phyloP scores from a whole-genome alignment of 2,113 vertebrate genomes.

The Tyrannus savana region DNA sequence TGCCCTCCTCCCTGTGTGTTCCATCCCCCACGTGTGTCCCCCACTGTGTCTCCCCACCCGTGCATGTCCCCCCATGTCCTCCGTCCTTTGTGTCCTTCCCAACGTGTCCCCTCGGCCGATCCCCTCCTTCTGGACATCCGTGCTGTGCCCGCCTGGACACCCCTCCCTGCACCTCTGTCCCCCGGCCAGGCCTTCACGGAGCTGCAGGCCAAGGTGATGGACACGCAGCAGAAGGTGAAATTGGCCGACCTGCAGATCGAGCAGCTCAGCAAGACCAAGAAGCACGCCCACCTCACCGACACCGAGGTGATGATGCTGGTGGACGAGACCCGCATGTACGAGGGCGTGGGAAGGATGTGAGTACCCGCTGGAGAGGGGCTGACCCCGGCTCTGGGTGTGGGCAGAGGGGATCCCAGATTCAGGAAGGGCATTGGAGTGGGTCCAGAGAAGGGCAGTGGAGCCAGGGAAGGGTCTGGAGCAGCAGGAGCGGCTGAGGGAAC shows the following conservation, averaged over 20 bases:
- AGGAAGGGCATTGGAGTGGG: rapidly evolving
- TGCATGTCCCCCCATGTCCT: not conserved
- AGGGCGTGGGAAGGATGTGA: conserved; percentile 97
- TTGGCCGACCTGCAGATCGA: conserved; percentile 95
- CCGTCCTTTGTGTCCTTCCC: not conserved
- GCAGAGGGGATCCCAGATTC: rapidly evolving
- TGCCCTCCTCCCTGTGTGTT: too few species aligned
- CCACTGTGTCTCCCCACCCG: not conserved
- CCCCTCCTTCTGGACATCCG: rapidly evolving
- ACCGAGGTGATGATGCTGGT: conserved; percentile 85
- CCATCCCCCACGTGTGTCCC: not conserved
- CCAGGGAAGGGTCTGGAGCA: not conserved
- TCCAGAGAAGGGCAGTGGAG: not conserved
- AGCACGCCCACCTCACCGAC: conserved; percentile 90
- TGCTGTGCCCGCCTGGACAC: too few species aligned
- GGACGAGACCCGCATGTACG: conserved; percentile 90
- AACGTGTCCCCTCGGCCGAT: rapidly evolving
- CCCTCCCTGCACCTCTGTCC: not conserved
- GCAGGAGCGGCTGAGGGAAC: not conserved
- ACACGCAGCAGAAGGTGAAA: conserved; percentile 96
- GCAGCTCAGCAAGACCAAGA: conserved; percentile 90
- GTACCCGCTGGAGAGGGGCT: conserved; percentile 48
- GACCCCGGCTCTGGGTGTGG: not conserved
- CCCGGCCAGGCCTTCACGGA: conserved; percentile 88
- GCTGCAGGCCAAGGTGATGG: conserved; percentile 94